Evolutionary conservation across 2,113 vertebrate genomes (phyloP), one percentile per base, ranked within the genome.

Genomic region (Motacilla tschutschensis): DNA sequence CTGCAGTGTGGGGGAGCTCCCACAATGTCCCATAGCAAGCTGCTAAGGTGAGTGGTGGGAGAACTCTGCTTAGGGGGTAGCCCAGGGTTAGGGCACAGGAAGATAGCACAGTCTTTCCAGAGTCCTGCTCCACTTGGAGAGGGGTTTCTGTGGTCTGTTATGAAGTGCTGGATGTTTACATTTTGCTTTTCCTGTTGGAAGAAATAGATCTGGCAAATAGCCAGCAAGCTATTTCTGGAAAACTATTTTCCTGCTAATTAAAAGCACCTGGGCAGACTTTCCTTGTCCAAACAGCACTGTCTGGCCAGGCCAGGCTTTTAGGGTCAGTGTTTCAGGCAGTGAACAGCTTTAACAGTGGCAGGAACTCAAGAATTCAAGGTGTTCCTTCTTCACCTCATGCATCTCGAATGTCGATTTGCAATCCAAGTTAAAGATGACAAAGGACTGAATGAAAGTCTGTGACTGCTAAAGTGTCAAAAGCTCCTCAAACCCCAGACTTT

Each of bases 101-200:
- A 33, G 35, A 16, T 3, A 85, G 18, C 15, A 25, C 9, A 55
- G 24, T 21, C 35, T 77, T 67, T 69, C 24, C 9, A 31, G 41
- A 79, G 41, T 29, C 46, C 48, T 67, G 44, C 58, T 90, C 3
- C 36, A 71, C 29, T 16, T 43, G 31, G 38, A 79, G 24, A 17
- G 69, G 70, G 77, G 40, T 25, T 91, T 79, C 84, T 88, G 53
- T 74, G 64, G 41, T 53, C 78, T 88, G 35, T 84, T 87, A 77
- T 18, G 20, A 57, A 67, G 72, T 74, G 81, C 67, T 91, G 79
- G 50, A 74, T 31, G 69, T 94, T 95, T 92, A 94, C 82, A 50
- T 90, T 91, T 83, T 5, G 29, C 79, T 80, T 85, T 93, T 94
- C 87, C 87, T 91, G 79, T 78, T 0, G 10, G 88, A 91, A 94